Evolutionary conservation across 1,140 invertebrate genomes (phyloP).

Genomic region (Zaprionus vittiger): DNA sequence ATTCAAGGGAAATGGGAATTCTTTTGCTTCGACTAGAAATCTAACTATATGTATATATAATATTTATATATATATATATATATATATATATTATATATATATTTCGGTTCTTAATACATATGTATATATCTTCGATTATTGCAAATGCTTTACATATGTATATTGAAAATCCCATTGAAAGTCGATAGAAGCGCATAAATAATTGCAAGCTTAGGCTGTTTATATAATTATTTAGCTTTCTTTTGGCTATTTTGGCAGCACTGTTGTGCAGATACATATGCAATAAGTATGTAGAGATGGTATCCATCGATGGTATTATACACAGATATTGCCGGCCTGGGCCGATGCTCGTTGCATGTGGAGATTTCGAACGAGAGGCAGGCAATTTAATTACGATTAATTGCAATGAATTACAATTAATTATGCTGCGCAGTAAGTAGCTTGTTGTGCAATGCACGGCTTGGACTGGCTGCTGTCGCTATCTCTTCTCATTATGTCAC

Average conservation of each 20-base stretch:
- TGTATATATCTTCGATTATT: too few relatives aligned
- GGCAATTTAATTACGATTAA: conserved; percentile 70
- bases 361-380: conserved; percentile 43
- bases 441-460: conserved; percentile 17
- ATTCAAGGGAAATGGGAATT: too few relatives aligned
- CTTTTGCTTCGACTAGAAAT: too few relatives aligned
- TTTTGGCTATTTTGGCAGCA: background rate
- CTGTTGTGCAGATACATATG: background rate
- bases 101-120: too few relatives aligned
- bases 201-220: too few relatives aligned
- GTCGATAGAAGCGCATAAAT: too few relatives aligned
- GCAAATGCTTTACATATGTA: too few relatives aligned
- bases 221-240: too few relatives aligned
- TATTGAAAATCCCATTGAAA: too few relatives aligned
- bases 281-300: background rate
- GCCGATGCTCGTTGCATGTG: conserved; percentile 13
- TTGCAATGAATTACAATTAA: conserved; percentile 56
- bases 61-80: too few relatives aligned
- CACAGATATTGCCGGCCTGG: background rate
- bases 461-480: conserved; percentile 8
- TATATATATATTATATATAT: too few relatives aligned
- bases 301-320: background rate
- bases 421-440: background rate
- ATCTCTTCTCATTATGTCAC: conserved; percentile 62
- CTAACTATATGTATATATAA: too few relatives aligned